These are phyloP conservation scores for Pteruthius melanotis DNA, from an alignment of 2,113 vertebrate species.

Conservation along the genomic window DNA sequence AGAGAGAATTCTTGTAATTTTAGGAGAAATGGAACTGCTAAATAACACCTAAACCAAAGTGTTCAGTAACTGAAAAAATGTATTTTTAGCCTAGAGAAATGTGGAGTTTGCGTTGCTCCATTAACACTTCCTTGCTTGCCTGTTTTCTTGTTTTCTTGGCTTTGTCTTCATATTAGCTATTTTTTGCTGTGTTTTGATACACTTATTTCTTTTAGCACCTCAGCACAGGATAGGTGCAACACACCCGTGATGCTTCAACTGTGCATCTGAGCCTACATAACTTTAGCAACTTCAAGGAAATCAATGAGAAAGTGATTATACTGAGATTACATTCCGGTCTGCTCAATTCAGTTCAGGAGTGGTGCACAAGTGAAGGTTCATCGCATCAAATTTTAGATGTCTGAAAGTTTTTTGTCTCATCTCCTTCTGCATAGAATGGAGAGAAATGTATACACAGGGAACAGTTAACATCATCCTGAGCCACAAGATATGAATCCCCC, in stretches of 20 bases:
- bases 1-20: background rate
- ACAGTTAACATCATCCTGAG: background rate
- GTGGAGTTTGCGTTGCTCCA: background rate
- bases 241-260: background rate
- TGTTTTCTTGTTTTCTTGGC: background rate
- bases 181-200: background rate
- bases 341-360: background rate
- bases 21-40: background rate
- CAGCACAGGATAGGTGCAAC: background rate
- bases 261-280: background rate
- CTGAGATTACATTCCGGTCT: background rate
- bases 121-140: background rate
- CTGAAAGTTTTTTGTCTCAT: background rate
- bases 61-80: background rate
- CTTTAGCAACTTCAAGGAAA: background rate
- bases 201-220: background rate
- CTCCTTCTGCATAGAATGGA: background rate
- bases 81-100: background rate
- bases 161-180: background rate
- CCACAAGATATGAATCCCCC: background rate
- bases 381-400: background rate
- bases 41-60: background rate
- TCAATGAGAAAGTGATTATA: background rate
- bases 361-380: background rate
- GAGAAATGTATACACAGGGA: background rate